Base-by-base conservation (phyloP, 1,140 invertebrate species). In the Hesperophylax magnus region DNA sequence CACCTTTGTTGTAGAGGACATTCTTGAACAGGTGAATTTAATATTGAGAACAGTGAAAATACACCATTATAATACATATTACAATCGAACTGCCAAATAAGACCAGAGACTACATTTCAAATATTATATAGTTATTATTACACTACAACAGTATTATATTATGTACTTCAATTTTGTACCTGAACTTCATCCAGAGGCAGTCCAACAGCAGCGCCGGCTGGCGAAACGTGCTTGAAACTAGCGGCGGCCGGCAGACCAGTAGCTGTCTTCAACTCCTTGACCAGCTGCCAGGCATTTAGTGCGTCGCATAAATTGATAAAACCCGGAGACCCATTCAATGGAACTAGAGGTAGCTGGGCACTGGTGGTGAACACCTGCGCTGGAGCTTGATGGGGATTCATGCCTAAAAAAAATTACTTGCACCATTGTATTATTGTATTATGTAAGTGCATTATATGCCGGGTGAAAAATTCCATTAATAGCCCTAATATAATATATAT, bases 221-320 rank as follows among this genome's bases (percentile, higher is more conserved):
- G 98, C 56, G 97, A 98, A 0, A 99, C 98, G 86, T 99, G 98
- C 87, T 99, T 99, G 88, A 99, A 99, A 20, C 98, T 99, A 0
- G 98, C 95, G 0, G 98, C 98, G 0, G 98, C 97, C 6, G 98
- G 97, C 14, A 98, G 86, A 22, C 92, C 91, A 1, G 98, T 87
- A 0, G 96, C 95, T 54, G 89, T 86, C 85, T 95, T 95, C 8
- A 99, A 87, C 87, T 99, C 98, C 74, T 92, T 93, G 0, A 99
- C 98, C 39, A 99, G 88, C 87, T 99, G 98, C 95, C 98, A 99
- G 3, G 95, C 98, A 88, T 99, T 99, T 0, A 99, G 90, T 0
- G 97, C 98, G 90, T 99, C 98, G 86, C 97, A 98, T 0, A 99
- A 91, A 88, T 99, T 99, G 80, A 99, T 99, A 86, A 97, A 99